These are phyloP conservation scores for Opisthocomus hoazin DNA, from an alignment of 2,113 vertebrate species.

Conservation along the genomic window DNA sequence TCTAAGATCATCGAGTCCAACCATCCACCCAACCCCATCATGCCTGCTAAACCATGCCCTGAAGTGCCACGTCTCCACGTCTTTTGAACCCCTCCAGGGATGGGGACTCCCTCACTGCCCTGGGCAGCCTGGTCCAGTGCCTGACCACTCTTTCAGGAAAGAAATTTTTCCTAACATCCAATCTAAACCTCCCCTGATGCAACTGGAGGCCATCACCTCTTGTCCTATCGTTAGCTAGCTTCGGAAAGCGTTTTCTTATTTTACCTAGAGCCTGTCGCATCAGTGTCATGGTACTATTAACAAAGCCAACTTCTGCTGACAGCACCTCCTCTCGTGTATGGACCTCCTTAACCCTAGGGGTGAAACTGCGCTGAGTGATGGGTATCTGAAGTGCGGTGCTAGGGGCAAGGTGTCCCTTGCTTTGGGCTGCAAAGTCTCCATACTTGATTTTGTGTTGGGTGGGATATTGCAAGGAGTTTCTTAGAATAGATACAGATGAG, in stretches of 20 bases:
- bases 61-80: too few relatives aligned
- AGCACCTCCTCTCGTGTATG: background rate
- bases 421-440: background rate
- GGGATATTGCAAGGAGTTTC: background rate
- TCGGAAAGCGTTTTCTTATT: background rate
- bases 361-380: background rate
- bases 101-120: too few relatives aligned
- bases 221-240: too few relatives aligned
- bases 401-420: background rate
- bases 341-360: background rate
- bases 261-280: accelerated
- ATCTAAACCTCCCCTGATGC: too few relatives aligned
- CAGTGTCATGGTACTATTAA: background rate
- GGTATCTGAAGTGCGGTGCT: background rate
- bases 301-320: background rate
- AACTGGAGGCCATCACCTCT: too few relatives aligned
- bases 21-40: too few relatives aligned
- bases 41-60: too few relatives aligned
- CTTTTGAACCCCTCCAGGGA: too few relatives aligned
- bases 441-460: background rate
- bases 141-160: too few relatives aligned
- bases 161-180: too few relatives aligned
- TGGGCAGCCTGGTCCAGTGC: too few relatives aligned
- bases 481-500: accelerated
- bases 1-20: too few relatives aligned